Base-by-base conservation (phyloP, 2,888 invertebrate genomes). In the Scaptodrosophila latifasciaeformis region DNA sequence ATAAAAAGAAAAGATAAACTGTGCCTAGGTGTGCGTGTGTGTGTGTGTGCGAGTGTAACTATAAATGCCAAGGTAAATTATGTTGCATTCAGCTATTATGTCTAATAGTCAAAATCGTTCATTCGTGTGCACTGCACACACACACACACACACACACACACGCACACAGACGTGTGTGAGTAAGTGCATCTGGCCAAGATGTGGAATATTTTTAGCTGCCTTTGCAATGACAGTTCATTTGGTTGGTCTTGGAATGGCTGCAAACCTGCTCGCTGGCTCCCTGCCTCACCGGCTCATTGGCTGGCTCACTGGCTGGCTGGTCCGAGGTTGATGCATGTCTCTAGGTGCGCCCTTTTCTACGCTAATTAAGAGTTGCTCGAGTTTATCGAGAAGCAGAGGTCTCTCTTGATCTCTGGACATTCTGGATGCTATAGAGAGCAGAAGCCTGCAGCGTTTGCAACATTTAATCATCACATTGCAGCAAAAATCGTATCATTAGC, bases 401-500 rank as follows among this genome's bases (percentile, higher is more conserved):
- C n/a, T n/a, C n/a, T n/a, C n/a, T n/a, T n/a, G n/a, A n/a, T n/a
- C n/a, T n/a, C n/a, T n/a, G n/a, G n/a, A n/a, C n/a, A n/a, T n/a
- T n/a, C n/a, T n/a, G n/a, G n/a, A n/a, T n/a, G n/a, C n/a, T n/a
- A n/a, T n/a, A 43, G 27, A 7, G 45, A 49, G 47, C 48, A 35
- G 21, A 31, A 46, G 54, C 62, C 71, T 48, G 54, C 65, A 66
- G 65, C 66, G 64, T 45, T 62, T 65, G 70, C 69, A 76, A 70
- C 70, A 74, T 69, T 81, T 66, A 80, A 81, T 80, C 75, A 81
- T 81, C 59, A 65, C 62, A 82, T 77, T 61, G 68, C 69, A 53
- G 66, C 66, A 69, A 54, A 74, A 82, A 78, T 81, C 62, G 79
- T 79, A 79, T 79, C 82, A 81, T 79, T 79, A 82, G 76, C 67